Conservation (phyloP, 2,888 invertebrate genomes). For the Eristalis arbustorum region DNA sequence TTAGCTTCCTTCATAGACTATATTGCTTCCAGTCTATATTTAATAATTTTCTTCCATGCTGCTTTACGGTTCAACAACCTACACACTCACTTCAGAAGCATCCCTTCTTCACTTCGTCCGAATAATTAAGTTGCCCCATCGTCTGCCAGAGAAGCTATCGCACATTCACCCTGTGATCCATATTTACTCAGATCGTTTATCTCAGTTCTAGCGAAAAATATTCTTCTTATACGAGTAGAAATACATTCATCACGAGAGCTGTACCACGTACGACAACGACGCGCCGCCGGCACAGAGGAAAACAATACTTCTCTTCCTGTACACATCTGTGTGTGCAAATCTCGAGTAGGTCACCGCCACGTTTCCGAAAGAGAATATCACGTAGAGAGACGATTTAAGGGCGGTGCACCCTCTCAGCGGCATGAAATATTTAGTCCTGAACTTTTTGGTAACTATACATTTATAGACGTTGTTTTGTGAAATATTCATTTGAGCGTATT, state of each 20-base stretch:
- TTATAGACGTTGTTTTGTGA: neutral
- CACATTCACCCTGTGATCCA: slow-evolving; percentile 35
- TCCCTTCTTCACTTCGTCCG: slow-evolving; percentile 26
- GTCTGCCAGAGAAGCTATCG: slow-evolving; percentile 8
- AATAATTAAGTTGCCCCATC: slow-evolving; percentile 39
- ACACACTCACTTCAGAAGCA: slow-evolving; percentile 37
- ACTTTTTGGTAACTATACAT: slow-evolving; percentile 35
- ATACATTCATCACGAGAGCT: neutral
- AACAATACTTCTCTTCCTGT: slow-evolving; percentile 6
- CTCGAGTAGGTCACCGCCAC: neutral
- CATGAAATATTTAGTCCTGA: slow-evolving; percentile 30
- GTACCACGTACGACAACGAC: neutral
- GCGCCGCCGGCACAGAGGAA: slow-evolving; percentile 2
- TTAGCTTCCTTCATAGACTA: neutral
- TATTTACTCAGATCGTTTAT: slow-evolving; percentile 23
- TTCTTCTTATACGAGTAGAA: neutral
- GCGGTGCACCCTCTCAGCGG: neutral
- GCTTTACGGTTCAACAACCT: slow-evolving; percentile 19
- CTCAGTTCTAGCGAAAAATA: slow-evolving; percentile 28
- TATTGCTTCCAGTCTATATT: neutral
- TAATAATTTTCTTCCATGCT: neutral
- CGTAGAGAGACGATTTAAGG: slow-evolving; percentile 8
- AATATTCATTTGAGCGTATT: slow-evolving; percentile 43
- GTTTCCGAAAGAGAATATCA: slow-evolving; percentile 7
- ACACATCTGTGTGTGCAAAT: neutral